Evolutionary conservation across 2,797 vertebrate genomes (phyloP).

Genomic region (Protonibea diacanthus): DNA sequence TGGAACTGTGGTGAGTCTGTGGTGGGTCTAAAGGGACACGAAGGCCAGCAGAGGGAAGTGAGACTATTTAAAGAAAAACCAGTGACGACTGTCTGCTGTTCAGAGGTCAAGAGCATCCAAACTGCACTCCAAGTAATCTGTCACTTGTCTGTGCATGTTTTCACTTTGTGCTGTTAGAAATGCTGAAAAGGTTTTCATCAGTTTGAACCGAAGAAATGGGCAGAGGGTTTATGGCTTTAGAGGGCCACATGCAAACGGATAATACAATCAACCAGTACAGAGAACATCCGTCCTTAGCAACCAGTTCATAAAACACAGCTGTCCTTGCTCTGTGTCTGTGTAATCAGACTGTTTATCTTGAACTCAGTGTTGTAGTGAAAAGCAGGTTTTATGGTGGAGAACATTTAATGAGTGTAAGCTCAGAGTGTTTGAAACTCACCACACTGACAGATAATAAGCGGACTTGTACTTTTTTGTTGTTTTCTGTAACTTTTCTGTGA

Average conservation of each 20-base stretch:
- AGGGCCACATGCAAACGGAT: background rate
- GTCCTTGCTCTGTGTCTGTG: background rate
- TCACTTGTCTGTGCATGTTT: background rate
- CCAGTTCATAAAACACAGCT: conserved; percentile 42
- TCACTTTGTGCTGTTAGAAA: background rate
- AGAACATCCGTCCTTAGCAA: conserved; percentile 23
- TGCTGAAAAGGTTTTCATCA: background rate
- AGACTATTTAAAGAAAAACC: conserved; percentile 43
- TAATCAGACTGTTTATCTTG: conserved; percentile 2
- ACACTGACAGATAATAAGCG: background rate
- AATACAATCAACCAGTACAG: background rate
- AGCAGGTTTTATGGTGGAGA: background rate
- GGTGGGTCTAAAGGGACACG: background rate
- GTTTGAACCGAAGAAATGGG: background rate
- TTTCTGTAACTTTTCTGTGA: background rate
- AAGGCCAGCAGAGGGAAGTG: conserved; percentile 52
- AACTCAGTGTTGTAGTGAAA: background rate
- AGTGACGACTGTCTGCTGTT: conserved; percentile 1
- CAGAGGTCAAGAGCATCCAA: conserved; percentile 23
- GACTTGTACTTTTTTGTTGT: background rate
- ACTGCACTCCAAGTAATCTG: background rate
- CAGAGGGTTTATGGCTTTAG: background rate
- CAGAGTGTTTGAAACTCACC: no score
- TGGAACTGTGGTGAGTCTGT: conserved; percentile 31
- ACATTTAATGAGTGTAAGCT: background rate